Evolutionary conservation across 2,797 vertebrate species (phyloP), one percentile per base, ranked within the genome.

Genomic region (Coranthus polyacanthus): DNA sequence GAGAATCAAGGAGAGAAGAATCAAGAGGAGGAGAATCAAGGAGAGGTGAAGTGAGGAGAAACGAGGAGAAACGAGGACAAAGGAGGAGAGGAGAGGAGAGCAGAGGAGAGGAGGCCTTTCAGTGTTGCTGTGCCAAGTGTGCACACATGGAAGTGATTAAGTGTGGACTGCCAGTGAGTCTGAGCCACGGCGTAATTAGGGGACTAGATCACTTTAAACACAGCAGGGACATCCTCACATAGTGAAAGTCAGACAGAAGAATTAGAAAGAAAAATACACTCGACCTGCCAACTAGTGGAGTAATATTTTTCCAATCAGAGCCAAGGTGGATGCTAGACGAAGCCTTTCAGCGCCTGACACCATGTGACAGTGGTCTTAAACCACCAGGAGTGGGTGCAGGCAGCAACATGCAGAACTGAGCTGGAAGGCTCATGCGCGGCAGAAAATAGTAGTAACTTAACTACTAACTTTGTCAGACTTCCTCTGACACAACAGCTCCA

Each of bases 131-230:
- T 81, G 68, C 83, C 80, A 82, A 83, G 51, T 57, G 66, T 51
- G 22, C 70, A 88, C 91, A 92, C 69, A 89, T 90, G 89, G 86
- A 88, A 86, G 81, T 78, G 75, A 87, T 92, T 88, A 90, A 69
- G 45, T 37, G 79, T 17, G 75, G 60, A 86, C 78, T 84, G 89
- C 80, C 88, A 81, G 58, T 54, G 75, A 87, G 86, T 90, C 90
- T 89, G 80, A 80, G 76, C 72, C 51, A 49, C 12, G 41, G 81
- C 22, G 22, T 86, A 88, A 90, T 92, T 85, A 90, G 54, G 82
- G 75, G 87, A 91, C 91, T 72, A 85, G 80, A 92, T 90, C 84
- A 88, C 82, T 84, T 88, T 83, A 73, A 84, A 83, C 87, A 59
- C 84, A 91, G 89, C 83, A 37, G 83, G 87, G 81, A 87, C 81